These are phyloP conservation scores for Cephus sareptanus DNA, from an alignment of 2,888 invertebrate genomes.

Conservation along the genomic window DNA sequence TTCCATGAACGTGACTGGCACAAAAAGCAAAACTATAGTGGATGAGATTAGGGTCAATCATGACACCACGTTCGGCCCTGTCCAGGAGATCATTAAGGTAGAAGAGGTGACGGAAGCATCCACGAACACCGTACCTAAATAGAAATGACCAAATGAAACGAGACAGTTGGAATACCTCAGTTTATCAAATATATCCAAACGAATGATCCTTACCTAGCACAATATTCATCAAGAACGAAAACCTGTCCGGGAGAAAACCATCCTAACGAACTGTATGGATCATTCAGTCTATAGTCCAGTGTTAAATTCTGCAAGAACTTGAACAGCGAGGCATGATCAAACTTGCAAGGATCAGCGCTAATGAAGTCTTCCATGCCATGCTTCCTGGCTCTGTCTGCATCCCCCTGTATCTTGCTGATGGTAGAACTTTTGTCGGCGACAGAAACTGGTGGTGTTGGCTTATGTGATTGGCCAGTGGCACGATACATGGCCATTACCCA, in stretches of 20 bases:
- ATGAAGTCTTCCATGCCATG: slow-evolving; percentile 99
- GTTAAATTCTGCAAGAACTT: slow-evolving; percentile 92
- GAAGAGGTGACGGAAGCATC: slow-evolving; percentile 96
- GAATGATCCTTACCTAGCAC: slow-evolving; percentile 73
- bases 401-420: slow-evolving; percentile 91
- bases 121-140: slow-evolving; percentile 90
- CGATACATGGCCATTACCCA: slow-evolving; percentile 99
- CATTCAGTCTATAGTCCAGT: slow-evolving; percentile 94
- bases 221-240: slow-evolving; percentile 97
- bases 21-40: slow-evolving; percentile 99
- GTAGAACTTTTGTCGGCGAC: slow-evolving; percentile 86
- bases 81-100: slow-evolving; percentile 96
- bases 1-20: slow-evolving; percentile 99
- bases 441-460: slow-evolving; percentile 94
- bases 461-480: slow-evolving; percentile 99
- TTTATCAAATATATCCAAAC: background rate
- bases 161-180: background rate
- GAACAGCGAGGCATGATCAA: slow-evolving; percentile 94
- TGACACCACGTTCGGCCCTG: slow-evolving; percentile 91
- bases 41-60: slow-evolving; percentile 98
- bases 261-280: slow-evolving; percentile 98
- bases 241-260: slow-evolving; percentile 99
- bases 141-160: background rate
- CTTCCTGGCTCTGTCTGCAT: slow-evolving; percentile 95
- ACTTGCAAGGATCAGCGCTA: slow-evolving; percentile 98